Conservation (phyloP, 2,113 vertebrate species). For the Pterocles orientalis region DNA sequence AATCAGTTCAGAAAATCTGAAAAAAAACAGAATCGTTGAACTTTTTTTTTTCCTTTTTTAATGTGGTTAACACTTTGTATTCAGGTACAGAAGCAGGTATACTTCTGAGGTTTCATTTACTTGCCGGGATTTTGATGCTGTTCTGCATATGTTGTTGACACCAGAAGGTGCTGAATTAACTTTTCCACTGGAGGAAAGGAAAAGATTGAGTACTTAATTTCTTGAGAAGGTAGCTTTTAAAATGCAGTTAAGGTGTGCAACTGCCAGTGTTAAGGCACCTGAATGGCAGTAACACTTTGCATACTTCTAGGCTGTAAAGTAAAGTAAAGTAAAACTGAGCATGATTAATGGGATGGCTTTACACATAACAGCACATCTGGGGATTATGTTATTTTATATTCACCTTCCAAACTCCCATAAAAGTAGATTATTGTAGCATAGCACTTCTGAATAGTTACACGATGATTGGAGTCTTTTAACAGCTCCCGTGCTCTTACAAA, state of each 20-base stretch:
- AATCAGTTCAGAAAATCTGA: not conserved
- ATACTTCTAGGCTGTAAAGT: slow-evolving; percentile 29
- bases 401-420: slow-evolving; percentile 59
- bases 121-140: not conserved
- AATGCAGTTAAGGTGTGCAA: slow-evolving; percentile 30
- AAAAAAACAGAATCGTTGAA: not conserved
- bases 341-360: slow-evolving; percentile 57
- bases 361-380: slow-evolving; percentile 48
- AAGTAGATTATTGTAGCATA: slow-evolving; percentile 49
- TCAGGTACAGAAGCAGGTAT: not conserved
- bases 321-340: slow-evolving; percentile 50
- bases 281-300: slow-evolving; percentile 36
- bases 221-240: slow-evolving; percentile 47
- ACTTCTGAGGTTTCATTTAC: not conserved
- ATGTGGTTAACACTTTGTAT: not conserved
- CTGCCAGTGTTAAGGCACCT: not conserved
- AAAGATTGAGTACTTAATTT: slow-evolving; percentile 52
- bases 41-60: not conserved
- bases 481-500: not conserved
- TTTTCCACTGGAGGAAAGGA: not conserved
- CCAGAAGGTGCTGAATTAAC: slow-evolving; percentile 29
- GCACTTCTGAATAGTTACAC: slow-evolving; percentile 23
- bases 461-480: not conserved
- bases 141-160: not conserved
- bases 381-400: slow-evolving; percentile 60